These are phyloP conservation scores for Meliscaeva auricollis DNA, from an alignment of 2,888 invertebrate species.

Conservation along the genomic window DNA sequence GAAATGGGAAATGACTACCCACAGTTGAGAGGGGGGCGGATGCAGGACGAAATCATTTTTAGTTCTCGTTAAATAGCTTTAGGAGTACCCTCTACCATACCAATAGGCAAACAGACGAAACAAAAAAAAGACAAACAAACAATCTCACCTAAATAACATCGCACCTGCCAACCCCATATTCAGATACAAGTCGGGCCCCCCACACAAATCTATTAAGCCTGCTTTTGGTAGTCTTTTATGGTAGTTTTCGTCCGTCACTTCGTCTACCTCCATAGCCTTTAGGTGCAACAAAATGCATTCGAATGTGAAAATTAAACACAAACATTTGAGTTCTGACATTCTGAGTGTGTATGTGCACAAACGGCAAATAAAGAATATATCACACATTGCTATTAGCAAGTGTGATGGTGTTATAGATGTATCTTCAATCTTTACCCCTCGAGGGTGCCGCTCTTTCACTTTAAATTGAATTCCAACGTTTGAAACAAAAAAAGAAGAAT, in stretches of 20 bases:
- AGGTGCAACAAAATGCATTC: constrained; percentile 45
- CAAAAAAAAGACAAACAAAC: constrained; percentile 57
- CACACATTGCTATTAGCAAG: constrained; percentile 75
- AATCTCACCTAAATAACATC: constrained; percentile 58
- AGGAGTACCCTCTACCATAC: constrained; percentile 43
- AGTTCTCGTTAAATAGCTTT: constrained; percentile 68
- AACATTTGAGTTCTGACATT: constrained; percentile 58
- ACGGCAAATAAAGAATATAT: constrained; percentile 71
- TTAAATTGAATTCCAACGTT: constrained; percentile 48
- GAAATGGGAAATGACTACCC: constrained; percentile 34
- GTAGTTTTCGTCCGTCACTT: not conserved
- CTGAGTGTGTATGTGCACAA: constrained; percentile 17
- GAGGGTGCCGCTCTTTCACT: not conserved
- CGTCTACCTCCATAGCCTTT: not conserved
- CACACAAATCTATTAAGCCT: constrained; percentile 61
- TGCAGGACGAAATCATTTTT: constrained; percentile 50
- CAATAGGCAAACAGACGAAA: constrained; percentile 23
- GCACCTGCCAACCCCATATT: constrained; percentile 68
- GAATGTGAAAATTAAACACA: constrained; percentile 73
- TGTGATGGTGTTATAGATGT: constrained; percentile 31
- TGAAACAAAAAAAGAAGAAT: constrained; percentile 11
- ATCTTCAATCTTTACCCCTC: not conserved
- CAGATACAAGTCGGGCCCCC: constrained; percentile 37
- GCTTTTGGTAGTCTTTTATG: not conserved
- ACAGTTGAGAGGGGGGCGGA: not conserved